Conservation (phyloP, 2,113 vertebrate species). For the Rousettus leschenaultii region DNA sequence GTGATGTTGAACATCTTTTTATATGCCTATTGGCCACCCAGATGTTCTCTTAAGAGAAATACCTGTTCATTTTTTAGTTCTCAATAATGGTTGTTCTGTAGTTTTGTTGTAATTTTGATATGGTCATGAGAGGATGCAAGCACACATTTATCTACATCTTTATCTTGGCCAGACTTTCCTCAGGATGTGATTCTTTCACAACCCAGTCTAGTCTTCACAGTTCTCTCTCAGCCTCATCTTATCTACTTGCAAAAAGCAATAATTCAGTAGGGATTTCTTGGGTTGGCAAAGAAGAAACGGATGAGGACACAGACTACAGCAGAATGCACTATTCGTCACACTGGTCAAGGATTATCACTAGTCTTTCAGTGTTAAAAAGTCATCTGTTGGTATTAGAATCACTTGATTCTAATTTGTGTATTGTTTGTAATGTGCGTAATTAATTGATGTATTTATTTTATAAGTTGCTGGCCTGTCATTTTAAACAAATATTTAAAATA, state of each 20-base stretch:
- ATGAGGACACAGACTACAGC: not conserved
- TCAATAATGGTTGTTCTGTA: too few species aligned
- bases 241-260: not conserved
- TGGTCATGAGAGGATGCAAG: too few species aligned
- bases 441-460: not conserved
- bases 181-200: not conserved
- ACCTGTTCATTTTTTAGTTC: too few species aligned
- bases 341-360: fast-evolving
- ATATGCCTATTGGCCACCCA: too few species aligned
- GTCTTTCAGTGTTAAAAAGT: not conserved
- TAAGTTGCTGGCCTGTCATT: not conserved
- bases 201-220: not conserved
- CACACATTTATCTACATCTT: too few species aligned
- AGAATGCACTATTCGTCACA: not conserved
- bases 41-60: too few species aligned
- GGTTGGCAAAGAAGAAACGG: not conserved
- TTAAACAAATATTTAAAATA: not conserved
- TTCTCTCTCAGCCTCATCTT: not conserved
- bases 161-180: too few species aligned
- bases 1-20: too few species aligned
- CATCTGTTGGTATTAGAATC: not conserved
- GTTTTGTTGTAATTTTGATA: too few species aligned
- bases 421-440: not conserved
- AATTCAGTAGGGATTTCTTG: not conserved
- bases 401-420: not conserved